Conservation (phyloP, 2,797 vertebrate species). For the Discoglossus pictus region DNA sequence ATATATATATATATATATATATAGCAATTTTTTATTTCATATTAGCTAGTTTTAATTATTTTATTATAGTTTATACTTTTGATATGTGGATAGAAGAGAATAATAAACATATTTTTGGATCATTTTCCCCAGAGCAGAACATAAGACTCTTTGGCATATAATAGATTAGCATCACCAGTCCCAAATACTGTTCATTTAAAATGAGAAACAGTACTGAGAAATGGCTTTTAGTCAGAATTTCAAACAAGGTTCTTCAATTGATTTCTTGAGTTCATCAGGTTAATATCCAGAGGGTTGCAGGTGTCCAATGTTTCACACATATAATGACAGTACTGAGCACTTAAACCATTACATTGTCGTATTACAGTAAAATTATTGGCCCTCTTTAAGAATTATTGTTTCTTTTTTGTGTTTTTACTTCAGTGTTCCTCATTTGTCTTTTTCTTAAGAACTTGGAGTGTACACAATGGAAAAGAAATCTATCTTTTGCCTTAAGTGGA, state of each 20-base stretch:
- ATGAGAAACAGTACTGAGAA: background rate
- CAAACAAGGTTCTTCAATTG: slow-evolving; percentile 65
- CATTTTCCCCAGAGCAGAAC: no score
- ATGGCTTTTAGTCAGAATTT: slow-evolving; percentile 46
- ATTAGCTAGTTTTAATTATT: no score
- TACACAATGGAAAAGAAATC: slow-evolving; percentile 31
- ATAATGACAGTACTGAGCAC: slow-evolving; percentile 71
- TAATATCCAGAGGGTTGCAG: slow-evolving; percentile 65
- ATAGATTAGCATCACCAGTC: no score
- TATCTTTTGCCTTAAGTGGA: slow-evolving; percentile 7
- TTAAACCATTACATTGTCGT: slow-evolving; percentile 75
- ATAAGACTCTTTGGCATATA: no score
- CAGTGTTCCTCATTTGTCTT: slow-evolving; percentile 43
- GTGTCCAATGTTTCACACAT: slow-evolving; percentile 58
- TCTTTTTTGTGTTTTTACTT: slow-evolving; percentile 65
- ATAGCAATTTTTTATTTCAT: no score
- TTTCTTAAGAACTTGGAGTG: slow-evolving; percentile 21
- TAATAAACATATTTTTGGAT: no score
- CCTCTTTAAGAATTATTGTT: slow-evolving; percentile 63
- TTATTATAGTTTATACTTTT: no score
- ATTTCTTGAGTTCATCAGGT: slow-evolving; percentile 69
- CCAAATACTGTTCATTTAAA: no score
- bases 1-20: no score
- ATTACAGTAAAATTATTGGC: slow-evolving; percentile 73
- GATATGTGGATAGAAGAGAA: no score